Base-by-base conservation (phyloP, 2,113 vertebrate species). In the Antechinus stuartii region DNA sequence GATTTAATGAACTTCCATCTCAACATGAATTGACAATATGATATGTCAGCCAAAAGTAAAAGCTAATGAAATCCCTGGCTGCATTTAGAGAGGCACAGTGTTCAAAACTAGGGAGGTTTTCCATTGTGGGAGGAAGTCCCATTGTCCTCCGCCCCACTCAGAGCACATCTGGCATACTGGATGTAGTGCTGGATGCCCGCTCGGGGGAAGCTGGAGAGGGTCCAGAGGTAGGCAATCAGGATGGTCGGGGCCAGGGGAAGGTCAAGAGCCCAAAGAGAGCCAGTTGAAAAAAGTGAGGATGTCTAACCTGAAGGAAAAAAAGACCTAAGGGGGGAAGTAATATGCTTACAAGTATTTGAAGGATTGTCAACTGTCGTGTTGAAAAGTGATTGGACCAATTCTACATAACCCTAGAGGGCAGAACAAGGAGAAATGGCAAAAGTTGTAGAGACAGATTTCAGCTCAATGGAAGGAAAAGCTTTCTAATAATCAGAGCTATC, bases 1-100 rank as follows among this genome's bases (percentile, higher is more conserved):
- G n/a, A 84, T 42, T 84, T 84, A 22, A 84, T 42, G 68, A 84
- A 84, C 68, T 42, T n/a, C 68, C 42, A 84, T 84, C 68, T 42
- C 68, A 84, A 84, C n/a, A 84, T 42, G 68, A 42, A 84, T 84
- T 84, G 61, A 68, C 61, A 84, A 84, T 42, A 84, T 84, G 68
- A 84, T 84, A 42, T 84, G 68, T 84, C 35, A 23, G 68, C 68
- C 68, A 84, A 84, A 84, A 42, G 68, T 84, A 84, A 84, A 84
- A 84, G 68, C 68, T 84, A 84, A 84, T 84, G 68, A 84, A 84
- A 84, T 84, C 68, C n/a, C 68, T 84, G 68, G 68, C 68, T 84
- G n/a, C n/a, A 23, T 23, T 84, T 84, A 42, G 68, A 84, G 68
- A 42, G n/a, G 35, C 68, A 8, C 68, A 84, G 35, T 84, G 68